Base-by-base conservation (phyloP, 2,888 invertebrate species). In the Sphaeridia pumilis region DNA sequence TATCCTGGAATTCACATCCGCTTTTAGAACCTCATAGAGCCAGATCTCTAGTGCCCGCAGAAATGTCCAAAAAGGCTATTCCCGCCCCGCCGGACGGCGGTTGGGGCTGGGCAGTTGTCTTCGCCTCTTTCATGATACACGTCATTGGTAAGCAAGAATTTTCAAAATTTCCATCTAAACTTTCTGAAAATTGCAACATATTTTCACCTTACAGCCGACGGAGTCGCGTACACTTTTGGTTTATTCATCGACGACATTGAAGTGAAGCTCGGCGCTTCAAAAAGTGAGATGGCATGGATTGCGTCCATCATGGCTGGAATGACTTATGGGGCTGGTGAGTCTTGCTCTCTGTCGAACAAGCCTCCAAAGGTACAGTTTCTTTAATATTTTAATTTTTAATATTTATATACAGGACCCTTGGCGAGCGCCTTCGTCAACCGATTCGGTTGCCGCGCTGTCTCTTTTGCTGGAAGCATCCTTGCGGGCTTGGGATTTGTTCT, bases 181-280 rank as follows among this genome's bases (percentile, higher is more conserved):
- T n/a, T n/a, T n/a, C n/a, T n/a, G n/a, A n/a, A n/a, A n/a, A n/a
- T n/a, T n/a, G n/a, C n/a, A n/a, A n/a, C n/a, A n/a, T n/a, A n/a
- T n/a, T n/a, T 31, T 7, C 14, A 10, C 80, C 42, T 75, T 44
- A 65, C 81, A 83, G 94, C 93, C 64, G 97, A 97, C 72, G 97
- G 97, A 55, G 87, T 97, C 71, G 95, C 94, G 48, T 97, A 97
- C 74, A 90, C 94, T 17, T 95, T 95, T 71, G 97, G 97, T 51
- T 82, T 95, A 57, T 88, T 95, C 73, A 86, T 87, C 72, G 78
- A 81, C 60, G 86, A 89, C 71, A 84, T 95, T 69, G 74, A 89
- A 63, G 74, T 77, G 56, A 85, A 88, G 73, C 95, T 93, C 71
- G 72, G 81, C 4, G 85, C 84, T 68, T 84, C 87, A 57, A 83